Conservation (phyloP, 1,140 invertebrate genomes). For the Drosophila auraria region DNA sequence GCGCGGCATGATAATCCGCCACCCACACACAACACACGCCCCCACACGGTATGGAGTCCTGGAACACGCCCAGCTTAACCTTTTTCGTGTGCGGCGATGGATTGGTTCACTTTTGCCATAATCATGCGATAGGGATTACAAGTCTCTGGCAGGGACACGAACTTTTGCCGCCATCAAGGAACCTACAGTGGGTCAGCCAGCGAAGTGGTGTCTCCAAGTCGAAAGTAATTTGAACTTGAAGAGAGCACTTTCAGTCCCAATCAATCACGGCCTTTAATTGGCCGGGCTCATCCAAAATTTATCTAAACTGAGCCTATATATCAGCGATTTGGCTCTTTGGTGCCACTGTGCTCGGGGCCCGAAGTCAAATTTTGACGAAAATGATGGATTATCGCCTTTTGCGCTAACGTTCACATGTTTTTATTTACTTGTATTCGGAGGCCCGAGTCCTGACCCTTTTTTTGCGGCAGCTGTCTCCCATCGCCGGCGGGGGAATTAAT, state of each 20-base stretch:
- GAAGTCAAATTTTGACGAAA: constrained; percentile 49
- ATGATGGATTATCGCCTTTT: constrained; percentile 72
- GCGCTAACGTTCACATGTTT: constrained; percentile 50
- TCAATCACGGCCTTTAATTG: constrained; percentile 22
- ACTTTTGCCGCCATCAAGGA: constrained; percentile 20
- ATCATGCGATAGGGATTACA: constrained; percentile 54
- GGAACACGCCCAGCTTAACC: constrained; percentile 39
- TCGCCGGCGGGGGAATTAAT: constrained; percentile 54
- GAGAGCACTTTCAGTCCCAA: background rate
- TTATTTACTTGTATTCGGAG: constrained; percentile 42
- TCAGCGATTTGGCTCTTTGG: background rate
- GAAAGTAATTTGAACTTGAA: background rate
- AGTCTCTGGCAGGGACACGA: constrained; percentile 27
- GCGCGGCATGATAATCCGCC: constrained; percentile 15
- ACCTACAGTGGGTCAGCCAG: constrained; percentile 18
- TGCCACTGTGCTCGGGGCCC: constrained; percentile 16
- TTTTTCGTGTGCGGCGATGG: constrained; percentile 50
- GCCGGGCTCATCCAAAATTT: background rate
- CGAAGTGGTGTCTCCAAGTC: background rate
- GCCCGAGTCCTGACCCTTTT: constrained; percentile 45
- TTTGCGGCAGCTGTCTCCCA: constrained; percentile 28
- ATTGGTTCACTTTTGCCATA: constrained; percentile 54
- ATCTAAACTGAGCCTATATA: background rate
- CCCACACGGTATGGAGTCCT: background rate
- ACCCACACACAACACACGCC: background rate